Evolutionary conservation across 64 coral and sea anemone species (phyloP).

Genomic region (Stylophora pistillata): DNA sequence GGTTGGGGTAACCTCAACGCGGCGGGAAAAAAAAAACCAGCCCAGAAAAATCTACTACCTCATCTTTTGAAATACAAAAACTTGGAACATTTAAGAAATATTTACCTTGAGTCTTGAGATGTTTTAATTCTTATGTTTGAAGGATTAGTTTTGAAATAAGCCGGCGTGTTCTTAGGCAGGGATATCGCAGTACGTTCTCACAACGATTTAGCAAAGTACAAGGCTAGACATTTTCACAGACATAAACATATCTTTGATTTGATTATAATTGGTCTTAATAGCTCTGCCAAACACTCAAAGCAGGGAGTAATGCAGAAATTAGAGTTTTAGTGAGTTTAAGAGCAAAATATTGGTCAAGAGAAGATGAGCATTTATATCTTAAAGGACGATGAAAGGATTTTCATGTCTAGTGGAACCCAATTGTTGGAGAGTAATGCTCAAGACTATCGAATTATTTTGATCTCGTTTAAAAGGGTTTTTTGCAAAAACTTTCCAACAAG

Average conservation of each 20-base stretch:
- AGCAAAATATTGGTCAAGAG: not conserved
- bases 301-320: not conserved
- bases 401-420: not conserved
- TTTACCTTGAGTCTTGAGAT: not conserved
- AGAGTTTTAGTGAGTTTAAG: not conserved
- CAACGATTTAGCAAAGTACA: not conserved
- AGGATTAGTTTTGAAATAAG: not conserved
- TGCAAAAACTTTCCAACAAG: not conserved
- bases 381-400: not conserved
- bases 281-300: not conserved
- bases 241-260: slow-evolving; percentile 34
- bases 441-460: not conserved
- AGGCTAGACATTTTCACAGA: not conserved
- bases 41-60: not conserved
- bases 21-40: not conserved
- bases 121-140: not conserved
- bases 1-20: not conserved
- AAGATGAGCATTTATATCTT: not conserved
- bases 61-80: not conserved
- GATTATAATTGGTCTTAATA: slow-evolving; percentile 42
- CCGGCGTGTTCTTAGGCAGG: not conserved
- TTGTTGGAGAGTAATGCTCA: not conserved
- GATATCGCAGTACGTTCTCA: not conserved
- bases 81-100: not conserved
- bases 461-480: not conserved